Base-by-base conservation (phyloP, 2,797 vertebrate species). In the Poecilia gillii region DNA sequence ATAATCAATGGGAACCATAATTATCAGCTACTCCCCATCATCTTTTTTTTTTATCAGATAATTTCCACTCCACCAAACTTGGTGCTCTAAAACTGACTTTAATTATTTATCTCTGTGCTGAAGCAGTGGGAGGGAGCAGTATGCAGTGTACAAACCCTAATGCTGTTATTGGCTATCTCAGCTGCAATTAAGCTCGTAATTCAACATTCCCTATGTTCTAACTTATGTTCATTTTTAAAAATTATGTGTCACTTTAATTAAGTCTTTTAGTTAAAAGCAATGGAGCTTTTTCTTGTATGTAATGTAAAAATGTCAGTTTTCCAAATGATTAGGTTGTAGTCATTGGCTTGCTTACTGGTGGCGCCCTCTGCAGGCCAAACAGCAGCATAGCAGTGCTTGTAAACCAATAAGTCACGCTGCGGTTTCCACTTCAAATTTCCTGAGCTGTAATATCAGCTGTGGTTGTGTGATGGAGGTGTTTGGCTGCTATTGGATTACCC, bases 351-450 rank as follows among this genome's bases (percentile, higher is more conserved):
- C 66, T 64, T 71, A 28, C 88, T 72, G 53, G 25, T 71, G 86
- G 88, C 93, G 83, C 93, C 92, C 92, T 83, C 93, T 94, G 84
- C 88, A 82, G 93, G 45, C 4, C 6, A 16, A 20, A 46, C 72
- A 49, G 70, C 66, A 36, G 25, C 74, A 87, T 75, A 90, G 83
- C 91, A 88, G 3, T 31, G 3, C 59, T 75, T 9, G 45, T 66
- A 28, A n/a, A 70, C 20, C 4, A 41, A 51, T 41, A 77, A 20
- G 31, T 59, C 57, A 59, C 73, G 13, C 70, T 5, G 72, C 59
- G 73, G 33, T 31, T 73, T 53, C 68, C 73, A 78, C 76, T 28
- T 46, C 4, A 0, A 9, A 70, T 84, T 62, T 84, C 75, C 84
- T 81, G 81, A 77, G 81, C 72, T 59, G 72, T 84, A 41, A 84